Evolutionary conservation across 35 echinoderm and acorn worm genomes (phyloP).

Genomic region (Apostichopus californicus): DNA sequence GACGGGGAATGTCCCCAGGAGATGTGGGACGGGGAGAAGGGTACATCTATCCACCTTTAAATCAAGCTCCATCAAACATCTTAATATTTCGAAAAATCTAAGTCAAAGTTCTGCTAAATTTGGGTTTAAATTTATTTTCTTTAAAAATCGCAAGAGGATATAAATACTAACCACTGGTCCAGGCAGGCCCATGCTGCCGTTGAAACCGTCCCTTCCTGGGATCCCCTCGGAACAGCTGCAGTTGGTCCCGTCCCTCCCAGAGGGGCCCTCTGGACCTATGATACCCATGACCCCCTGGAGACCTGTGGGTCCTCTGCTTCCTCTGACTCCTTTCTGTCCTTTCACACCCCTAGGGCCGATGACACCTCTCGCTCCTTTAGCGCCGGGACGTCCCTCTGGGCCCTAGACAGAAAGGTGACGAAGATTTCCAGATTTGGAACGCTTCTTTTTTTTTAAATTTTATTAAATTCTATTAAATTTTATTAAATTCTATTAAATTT

Average conservation of each 20-base stretch:
- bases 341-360: constrained; percentile 2
- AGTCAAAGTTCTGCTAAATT: no score
- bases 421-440: neutral
- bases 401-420: constrained; percentile 15
- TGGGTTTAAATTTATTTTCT: no score
- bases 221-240: constrained; percentile 43
- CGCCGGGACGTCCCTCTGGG: neutral
- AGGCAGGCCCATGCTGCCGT: constrained; percentile 45
- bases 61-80: no score
- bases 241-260: constrained; percentile 39
- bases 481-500: no score
- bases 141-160: neutral
- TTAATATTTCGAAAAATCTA: no score
- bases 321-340: constrained; percentile 45
- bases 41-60: no score
- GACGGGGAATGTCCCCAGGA: no score
- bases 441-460: neutral
- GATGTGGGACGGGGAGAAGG: no score
- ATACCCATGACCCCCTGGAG: constrained; percentile 39
- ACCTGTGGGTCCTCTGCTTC: constrained; percentile 33
- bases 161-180: constrained; percentile 2
- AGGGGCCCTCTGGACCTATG: neutral
- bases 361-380: neutral
- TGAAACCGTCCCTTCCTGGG: constrained; percentile 30
- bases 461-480: no score